A percentile compares a stretch with the other conserved stretches of the same genome.
phyloP scores from a whole-genome alignment of 2,888 invertebrate genomes.

The Sminthurides aquaticus region DNA sequence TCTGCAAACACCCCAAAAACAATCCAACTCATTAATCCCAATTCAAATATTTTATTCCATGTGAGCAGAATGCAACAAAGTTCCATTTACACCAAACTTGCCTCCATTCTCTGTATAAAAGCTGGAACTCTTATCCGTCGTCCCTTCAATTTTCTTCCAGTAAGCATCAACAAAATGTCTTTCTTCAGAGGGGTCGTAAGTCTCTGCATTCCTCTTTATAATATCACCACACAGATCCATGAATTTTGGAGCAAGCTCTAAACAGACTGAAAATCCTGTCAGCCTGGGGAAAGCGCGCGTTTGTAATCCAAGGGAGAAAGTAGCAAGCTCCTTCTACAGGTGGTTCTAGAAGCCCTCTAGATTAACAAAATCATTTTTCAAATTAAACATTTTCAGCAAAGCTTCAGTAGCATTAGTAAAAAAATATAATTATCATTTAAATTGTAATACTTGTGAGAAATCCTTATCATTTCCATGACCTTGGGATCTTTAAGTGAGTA shows the following conservation, averaged over 20 bases:
- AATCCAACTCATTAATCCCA: background rate
- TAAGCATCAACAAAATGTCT: conserved; percentile 28
- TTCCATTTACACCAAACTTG: conserved; percentile 7
- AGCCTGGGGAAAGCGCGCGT: conserved; percentile 26
- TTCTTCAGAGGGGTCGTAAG: background rate
- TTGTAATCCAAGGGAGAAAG: conserved; percentile 33
- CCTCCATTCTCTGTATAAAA: conserved; percentile 34
- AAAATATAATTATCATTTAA: too few relatives aligned
- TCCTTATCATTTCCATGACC: too few relatives aligned
- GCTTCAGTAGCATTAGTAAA: too few relatives aligned
- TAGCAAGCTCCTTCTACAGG: conserved; percentile 15
- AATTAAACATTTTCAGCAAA: too few relatives aligned
- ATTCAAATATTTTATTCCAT: background rate
- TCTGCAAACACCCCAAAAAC: background rate
- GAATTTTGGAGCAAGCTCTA: background rate
- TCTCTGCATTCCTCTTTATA: background rate
- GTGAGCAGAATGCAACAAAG: too few relatives aligned
- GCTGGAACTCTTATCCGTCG: conserved; percentile 29
- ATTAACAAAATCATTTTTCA: background rate
- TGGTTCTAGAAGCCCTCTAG: background rate
- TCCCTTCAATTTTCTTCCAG: conserved; percentile 26
- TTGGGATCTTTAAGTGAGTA: too few relatives aligned
- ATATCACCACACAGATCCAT: background rate
- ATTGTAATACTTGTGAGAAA: too few relatives aligned
- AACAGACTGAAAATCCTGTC: conserved; percentile 26